Conservation (phyloP, 2,113 vertebrate species). For the Casuarius casuarius region DNA sequence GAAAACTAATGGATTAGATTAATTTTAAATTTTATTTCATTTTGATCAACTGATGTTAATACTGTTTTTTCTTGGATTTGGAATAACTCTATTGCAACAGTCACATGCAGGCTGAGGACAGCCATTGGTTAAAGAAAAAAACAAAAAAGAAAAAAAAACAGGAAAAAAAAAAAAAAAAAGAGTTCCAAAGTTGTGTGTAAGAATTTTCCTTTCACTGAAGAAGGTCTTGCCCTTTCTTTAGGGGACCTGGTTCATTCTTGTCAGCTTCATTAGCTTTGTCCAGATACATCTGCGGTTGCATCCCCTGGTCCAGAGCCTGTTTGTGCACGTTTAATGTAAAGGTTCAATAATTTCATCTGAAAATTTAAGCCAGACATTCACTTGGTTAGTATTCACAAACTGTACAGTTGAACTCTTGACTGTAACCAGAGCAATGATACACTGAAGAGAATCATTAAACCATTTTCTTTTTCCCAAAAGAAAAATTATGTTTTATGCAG, state of each 20-base stretch:
- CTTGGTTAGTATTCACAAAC: constrained; percentile 1
- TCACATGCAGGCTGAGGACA: constrained; percentile 81
- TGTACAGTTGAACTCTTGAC: not conserved
- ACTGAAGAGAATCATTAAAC: not conserved
- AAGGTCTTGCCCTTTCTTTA: constrained; percentile 59
- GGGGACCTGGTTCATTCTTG: constrained; percentile 57
- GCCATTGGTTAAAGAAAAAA: constrained; percentile 53
- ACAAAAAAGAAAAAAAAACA: not conserved
- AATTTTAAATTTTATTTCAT: constrained; percentile 70
- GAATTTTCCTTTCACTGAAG: constrained; percentile 66
- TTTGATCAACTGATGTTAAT: constrained; percentile 81
- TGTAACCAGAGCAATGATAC: not conserved
- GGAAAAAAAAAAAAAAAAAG: not conserved
- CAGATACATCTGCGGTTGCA: constrained; percentile 80
- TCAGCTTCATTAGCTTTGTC: constrained; percentile 85
- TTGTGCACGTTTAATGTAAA: constrained; percentile 98
- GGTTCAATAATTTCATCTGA: constrained; percentile 96
- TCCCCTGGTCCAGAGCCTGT: constrained; percentile 88
- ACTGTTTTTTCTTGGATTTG: constrained; percentile 79
- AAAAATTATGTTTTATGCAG: not conserved
- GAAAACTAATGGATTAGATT: constrained; percentile 71
- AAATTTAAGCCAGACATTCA: constrained; percentile 56
- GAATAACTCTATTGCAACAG: constrained; percentile 78
- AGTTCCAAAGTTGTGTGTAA: constrained; percentile 63
- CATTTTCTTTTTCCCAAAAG: not conserved